Percentiles rank a stretch among this genome's conserved stretches.
Evolutionary conservation across 2,113 vertebrate genomes (phyloP).

Genomic region (Cairina moschata): DNA sequence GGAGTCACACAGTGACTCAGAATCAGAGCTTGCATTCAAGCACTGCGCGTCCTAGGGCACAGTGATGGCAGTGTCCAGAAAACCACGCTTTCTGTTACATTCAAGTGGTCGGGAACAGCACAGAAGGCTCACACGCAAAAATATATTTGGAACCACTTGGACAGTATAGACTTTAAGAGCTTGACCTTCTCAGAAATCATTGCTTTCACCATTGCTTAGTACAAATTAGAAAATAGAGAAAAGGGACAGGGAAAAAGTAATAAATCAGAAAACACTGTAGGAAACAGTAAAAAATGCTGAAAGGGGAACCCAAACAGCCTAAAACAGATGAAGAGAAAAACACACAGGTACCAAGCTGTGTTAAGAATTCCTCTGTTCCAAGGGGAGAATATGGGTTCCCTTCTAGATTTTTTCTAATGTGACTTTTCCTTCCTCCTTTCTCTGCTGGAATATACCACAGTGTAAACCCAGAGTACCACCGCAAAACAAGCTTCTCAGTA

Average conservation of each 20-base stretch:
- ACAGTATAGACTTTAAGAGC: accelerated
- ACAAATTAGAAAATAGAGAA: neutral
- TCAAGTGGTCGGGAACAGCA: neutral
- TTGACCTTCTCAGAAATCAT: neutral
- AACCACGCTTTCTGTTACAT: neutral
- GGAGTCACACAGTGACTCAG: neutral
- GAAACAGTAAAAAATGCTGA: neutral
- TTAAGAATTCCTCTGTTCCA: neutral
- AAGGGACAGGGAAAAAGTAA: neutral
- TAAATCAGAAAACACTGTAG: neutral
- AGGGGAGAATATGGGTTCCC: neutral
- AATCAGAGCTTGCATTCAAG: neutral
- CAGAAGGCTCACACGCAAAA: neutral
- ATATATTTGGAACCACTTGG: neutral
- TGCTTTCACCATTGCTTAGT: neutral
- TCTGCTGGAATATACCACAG: neutral
- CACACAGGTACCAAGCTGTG: neutral
- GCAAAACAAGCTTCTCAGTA: neutral
- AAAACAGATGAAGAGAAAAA: neutral
- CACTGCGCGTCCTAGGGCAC: neutral
- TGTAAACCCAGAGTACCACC: neutral
- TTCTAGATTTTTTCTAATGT: neutral
- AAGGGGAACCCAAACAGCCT: neutral
- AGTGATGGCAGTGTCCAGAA: neutral
- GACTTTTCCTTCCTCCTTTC: neutral